Evolutionary conservation across 2,888 invertebrate genomes (phyloP).

Genomic region (Drosophila sordidula): DNA sequence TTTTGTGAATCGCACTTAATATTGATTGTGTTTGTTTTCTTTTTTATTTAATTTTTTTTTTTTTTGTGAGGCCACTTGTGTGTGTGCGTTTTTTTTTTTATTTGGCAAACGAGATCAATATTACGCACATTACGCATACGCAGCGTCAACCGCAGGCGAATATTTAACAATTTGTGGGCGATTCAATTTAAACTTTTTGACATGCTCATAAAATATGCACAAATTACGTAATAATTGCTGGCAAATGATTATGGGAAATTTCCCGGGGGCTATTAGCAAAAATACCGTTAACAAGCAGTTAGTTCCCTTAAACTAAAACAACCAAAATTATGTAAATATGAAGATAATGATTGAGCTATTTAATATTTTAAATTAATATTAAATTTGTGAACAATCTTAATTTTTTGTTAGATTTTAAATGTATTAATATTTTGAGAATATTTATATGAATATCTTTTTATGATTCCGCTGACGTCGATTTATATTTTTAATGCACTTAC

Average conservation of each 20-base stretch:
- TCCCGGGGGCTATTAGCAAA: background rate
- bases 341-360: background rate
- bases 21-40: conserved; percentile 38
- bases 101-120: conserved; percentile 57
- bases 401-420: no score
- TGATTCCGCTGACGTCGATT: no score
- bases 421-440: no score
- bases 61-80: conserved; percentile 11
- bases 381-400: background rate
- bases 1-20: conserved; percentile 49
- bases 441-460: background rate
- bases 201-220: background rate
- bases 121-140: conserved; percentile 28
- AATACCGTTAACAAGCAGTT: background rate
- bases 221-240: conserved; percentile 4
- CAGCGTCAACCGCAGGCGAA: conserved; percentile 14
- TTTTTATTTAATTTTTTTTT: background rate
- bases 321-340: background rate
- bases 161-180: conserved; percentile 9
- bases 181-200: conserved; percentile 41
- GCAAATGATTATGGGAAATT: background rate
- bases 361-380: background rate
- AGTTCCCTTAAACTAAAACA: background rate
- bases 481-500: no score
- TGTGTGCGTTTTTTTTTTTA: conserved; percentile 20